These are phyloP conservation scores for Cyprinodon tularosa DNA, from an alignment of 2,113 vertebrate species.

Conservation along the genomic window DNA sequence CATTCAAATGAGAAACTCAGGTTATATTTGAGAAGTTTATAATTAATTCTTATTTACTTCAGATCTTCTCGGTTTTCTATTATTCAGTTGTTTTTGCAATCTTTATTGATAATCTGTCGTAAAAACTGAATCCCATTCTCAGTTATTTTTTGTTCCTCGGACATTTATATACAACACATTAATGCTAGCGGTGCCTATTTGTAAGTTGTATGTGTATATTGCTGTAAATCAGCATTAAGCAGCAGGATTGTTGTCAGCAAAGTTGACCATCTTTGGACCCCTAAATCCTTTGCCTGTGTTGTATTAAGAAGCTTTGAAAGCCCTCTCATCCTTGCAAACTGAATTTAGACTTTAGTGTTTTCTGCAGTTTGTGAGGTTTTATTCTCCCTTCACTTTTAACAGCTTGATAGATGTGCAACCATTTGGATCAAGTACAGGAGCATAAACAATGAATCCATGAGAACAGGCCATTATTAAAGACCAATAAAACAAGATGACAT, in stretches of 20 bases:
- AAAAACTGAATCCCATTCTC: too few species aligned
- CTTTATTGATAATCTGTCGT: too few species aligned
- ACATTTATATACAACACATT: not conserved
- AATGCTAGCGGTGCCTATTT: not conserved
- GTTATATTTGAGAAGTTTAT: too few species aligned
- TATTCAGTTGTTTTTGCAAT: too few species aligned
- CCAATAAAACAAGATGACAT: conserved; percentile 14
- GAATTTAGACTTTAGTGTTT: conserved; percentile 21
- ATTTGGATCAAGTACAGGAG: conserved; percentile 6
- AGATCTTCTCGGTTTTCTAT: too few species aligned
- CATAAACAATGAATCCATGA: conserved; percentile 10
- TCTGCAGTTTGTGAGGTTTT: conserved; percentile 27
- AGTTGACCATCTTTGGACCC: conserved; percentile 32
- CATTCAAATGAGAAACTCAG: too few species aligned
- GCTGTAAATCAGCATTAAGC: conserved; percentile 1
- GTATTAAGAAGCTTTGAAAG: conserved; percentile 45
- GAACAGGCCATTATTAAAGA: conserved; percentile 21
- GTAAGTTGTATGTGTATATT: conserved; percentile 2
- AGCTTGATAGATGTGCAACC: conserved; percentile 18
- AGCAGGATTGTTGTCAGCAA: conserved; percentile 33
- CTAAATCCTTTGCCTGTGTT: conserved; percentile 42
- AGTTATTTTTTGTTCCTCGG: not conserved
- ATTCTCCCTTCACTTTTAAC: conserved; percentile 30
- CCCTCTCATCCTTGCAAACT: conserved; percentile 48
- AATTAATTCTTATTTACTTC: too few species aligned